Conservation (phyloP, 2,113 vertebrate genomes). For the Eurystomus gularis region DNA sequence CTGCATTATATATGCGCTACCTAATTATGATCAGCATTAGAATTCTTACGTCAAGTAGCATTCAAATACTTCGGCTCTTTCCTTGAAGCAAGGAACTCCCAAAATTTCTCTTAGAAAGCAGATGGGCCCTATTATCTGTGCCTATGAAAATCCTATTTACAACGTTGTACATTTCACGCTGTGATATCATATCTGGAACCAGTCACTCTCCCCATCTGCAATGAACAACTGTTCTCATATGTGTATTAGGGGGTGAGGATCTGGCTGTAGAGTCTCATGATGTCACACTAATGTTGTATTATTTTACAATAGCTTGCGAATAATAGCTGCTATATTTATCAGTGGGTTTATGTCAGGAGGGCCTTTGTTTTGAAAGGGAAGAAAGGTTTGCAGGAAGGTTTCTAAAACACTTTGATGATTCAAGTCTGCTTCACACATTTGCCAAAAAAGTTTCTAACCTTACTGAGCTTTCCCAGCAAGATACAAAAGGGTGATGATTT, state of each 20-base stretch:
- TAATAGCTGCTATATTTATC: constrained; percentile 68
- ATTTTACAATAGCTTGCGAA: constrained; percentile 70
- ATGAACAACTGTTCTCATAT: constrained; percentile 81
- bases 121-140: constrained; percentile 78
- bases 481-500: not conserved
- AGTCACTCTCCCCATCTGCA: constrained; percentile 80
- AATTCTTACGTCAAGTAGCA: constrained; percentile 20
- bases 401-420: constrained; percentile 40
- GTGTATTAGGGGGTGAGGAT: constrained; percentile 50
- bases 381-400: constrained; percentile 14
- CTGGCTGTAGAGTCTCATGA: constrained; percentile 74
- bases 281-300: constrained; percentile 74
- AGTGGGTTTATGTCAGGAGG: constrained; percentile 38
- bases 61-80: constrained; percentile 42
- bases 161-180: constrained; percentile 78
- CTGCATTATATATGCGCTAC: not conserved
- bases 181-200: constrained; percentile 86
- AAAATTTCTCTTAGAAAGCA: constrained; percentile 74
- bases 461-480: not conserved
- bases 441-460: constrained; percentile 10
- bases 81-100: constrained; percentile 59
- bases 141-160: constrained; percentile 82
- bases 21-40: not conserved
- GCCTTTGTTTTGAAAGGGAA: constrained; percentile 35
- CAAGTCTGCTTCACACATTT: not conserved